Conservation (phyloP, 2,888 invertebrate species). For the Epinotia nisella region DNA sequence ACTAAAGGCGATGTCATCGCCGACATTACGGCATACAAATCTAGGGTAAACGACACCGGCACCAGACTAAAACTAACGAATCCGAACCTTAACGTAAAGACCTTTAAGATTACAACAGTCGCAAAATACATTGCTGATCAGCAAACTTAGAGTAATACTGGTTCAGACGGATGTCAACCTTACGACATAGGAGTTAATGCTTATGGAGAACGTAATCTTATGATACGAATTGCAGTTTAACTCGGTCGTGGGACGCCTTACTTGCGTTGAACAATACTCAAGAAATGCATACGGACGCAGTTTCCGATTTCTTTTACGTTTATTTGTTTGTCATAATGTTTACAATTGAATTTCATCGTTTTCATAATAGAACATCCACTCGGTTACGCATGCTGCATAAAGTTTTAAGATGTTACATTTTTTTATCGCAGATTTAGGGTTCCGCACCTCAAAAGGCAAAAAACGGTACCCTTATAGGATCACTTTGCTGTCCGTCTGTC, state of each 20-base stretch:
- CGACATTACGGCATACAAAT: conserved; percentile 61
- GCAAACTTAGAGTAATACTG: conserved; percentile 8
- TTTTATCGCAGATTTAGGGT: neutral
- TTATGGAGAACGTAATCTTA: conserved; percentile 16
- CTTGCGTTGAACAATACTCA: conserved; percentile 59
- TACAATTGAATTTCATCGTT: conserved; percentile 42
- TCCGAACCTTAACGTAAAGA: conserved; percentile 41
- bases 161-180: conserved; percentile 8
- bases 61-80: conserved; percentile 17
- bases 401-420: neutral
- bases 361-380: conserved; percentile 1
- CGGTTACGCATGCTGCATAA: neutral
- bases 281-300: conserved; percentile 54
- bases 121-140: conserved; percentile 11
- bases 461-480: too few species aligned
- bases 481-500: too few species aligned
- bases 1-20: conserved; percentile 69
- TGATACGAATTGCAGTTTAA: conserved; percentile 43
- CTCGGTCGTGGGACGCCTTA: conserved; percentile 61
- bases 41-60: conserved; percentile 60
- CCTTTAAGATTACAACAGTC: neutral
- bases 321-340: conserved; percentile 45
- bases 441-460: too few species aligned
- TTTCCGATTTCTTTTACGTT: conserved; percentile 55
- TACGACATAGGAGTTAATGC: conserved; percentile 34